These are phyloP conservation scores for Pycnonotus jocosus DNA, from an alignment of 2,113 vertebrate species.

Conservation along the genomic window DNA sequence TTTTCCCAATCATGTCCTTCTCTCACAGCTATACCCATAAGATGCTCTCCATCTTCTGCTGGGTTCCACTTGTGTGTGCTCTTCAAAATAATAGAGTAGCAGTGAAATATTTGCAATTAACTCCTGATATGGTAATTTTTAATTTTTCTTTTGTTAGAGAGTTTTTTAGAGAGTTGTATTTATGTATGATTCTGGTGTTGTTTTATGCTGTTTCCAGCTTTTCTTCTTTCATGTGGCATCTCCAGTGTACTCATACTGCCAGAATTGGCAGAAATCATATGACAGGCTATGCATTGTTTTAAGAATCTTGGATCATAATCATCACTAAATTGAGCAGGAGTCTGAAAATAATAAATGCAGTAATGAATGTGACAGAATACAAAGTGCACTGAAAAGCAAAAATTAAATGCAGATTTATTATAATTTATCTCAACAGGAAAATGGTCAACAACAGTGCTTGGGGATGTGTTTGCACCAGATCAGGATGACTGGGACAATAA, in stretches of 20 bases:
- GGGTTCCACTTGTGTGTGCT: background rate
- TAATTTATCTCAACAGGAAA: conserved; percentile 74
- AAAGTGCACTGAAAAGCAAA: conserved; percentile 23
- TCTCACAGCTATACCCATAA: background rate
- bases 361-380: background rate
- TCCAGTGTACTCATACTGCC: background rate
- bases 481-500: conserved; percentile 92
- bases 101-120: background rate
- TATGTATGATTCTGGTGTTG: background rate
- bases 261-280: background rate
- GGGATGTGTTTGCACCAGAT: conserved; percentile 85
- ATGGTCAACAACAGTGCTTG: conserved; percentile 80
- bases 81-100: background rate
- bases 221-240: background rate
- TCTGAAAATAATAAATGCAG: conserved; percentile 31
- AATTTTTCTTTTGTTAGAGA: background rate
- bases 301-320: background rate
- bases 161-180: background rate
- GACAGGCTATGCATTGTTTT: background rate
- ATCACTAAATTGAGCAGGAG: background rate
- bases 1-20: background rate
- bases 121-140: background rate
- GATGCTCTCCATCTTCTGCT: background rate
- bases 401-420: conserved; percentile 64
- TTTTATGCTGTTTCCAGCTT: background rate